These are phyloP conservation scores for rabbit (Oryctolagus cuniculus) DNA, from an alignment of 2,113 vertebrate species.

Conservation along the genomic window mOryCun1.1 NC_091432.1:195797001-195797500, in stretches of 20 bases:
- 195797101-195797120: not conserved
- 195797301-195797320: not conserved
- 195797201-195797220: not conserved
- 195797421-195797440: not conserved
- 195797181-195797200: not conserved
- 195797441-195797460: not conserved
- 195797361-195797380: not conserved
- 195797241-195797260: not conserved
- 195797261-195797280: not conserved
- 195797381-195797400: not conserved
- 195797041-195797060: not conserved
- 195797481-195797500: not conserved
- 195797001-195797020: not conserved
- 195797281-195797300: not conserved
- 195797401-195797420: not conserved
- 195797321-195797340: not conserved
- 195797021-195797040: not conserved
- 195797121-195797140: conserved; percentile 1
- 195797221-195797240: not conserved
- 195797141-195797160: not conserved
- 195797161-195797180: conserved; percentile 3
- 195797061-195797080: conserved; percentile 28
- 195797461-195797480: not conserved
- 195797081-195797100: not conserved
- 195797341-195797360: not conserved